Percentiles rank a stretch among this genome's conserved stretches.
Conservation (phyloP, 2,888 invertebrate genomes). For the Caradrina kadenii region DNA sequence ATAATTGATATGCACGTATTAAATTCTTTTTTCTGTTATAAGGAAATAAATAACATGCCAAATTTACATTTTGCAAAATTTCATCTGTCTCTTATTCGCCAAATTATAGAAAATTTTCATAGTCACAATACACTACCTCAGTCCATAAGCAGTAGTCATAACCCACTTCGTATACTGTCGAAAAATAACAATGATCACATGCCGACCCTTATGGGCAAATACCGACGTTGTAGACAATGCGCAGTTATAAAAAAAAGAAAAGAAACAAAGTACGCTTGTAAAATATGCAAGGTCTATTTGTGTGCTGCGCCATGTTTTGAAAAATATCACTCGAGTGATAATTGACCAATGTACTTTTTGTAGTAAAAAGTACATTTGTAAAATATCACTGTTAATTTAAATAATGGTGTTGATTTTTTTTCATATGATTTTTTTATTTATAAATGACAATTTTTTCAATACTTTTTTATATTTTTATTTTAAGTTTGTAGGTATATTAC, state of each 20-base stretch:
- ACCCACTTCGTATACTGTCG: slow-evolving; percentile 39
- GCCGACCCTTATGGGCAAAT: slow-evolving; percentile 38
- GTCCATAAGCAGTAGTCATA: slow-evolving; percentile 28
- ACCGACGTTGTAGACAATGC: slow-evolving; percentile 46
- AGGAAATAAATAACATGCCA: slow-evolving; percentile 32
- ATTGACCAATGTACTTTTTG: slow-evolving; percentile 32
- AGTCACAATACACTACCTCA: slow-evolving; percentile 26
- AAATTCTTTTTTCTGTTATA: slow-evolving; percentile 35
- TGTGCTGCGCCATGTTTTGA: slow-evolving; percentile 38
- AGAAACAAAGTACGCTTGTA: slow-evolving; percentile 42
- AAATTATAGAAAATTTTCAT: slow-evolving; percentile 45
- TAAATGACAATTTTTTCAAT: slow-evolving; percentile 33
- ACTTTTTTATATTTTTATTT: slow-evolving; percentile 33
- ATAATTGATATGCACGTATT: slow-evolving; percentile 45
- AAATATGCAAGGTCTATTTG: slow-evolving; percentile 49
- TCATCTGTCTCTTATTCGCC: slow-evolving; percentile 38
- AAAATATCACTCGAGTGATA: slow-evolving; percentile 36
- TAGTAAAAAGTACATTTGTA: slow-evolving; percentile 32
- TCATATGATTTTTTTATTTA: slow-evolving; percentile 34
- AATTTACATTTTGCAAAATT: slow-evolving; percentile 40
- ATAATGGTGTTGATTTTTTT: slow-evolving; percentile 35
- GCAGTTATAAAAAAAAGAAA: slow-evolving; percentile 38
- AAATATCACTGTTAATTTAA: slow-evolving; percentile 35
- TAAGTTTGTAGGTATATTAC: slow-evolving; percentile 31
- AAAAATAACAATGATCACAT: slow-evolving; percentile 36